Conservation (phyloP, 2,888 invertebrate species). For the Hedychridium roseum region DNA sequence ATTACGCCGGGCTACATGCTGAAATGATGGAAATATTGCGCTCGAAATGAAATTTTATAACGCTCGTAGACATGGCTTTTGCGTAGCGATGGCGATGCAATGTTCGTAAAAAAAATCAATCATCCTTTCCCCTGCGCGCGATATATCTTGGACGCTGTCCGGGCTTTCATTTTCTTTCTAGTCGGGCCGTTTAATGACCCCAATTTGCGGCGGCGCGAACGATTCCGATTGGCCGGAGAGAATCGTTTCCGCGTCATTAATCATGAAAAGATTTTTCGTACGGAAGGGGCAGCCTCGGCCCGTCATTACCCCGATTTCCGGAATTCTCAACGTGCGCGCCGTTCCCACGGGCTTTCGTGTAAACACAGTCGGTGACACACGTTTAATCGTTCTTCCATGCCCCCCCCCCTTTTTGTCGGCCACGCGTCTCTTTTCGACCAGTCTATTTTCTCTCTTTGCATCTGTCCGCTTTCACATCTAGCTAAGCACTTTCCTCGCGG, state of each 20-base stretch:
- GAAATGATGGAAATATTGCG: no score
- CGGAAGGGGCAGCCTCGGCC: slow-evolving; percentile 14
- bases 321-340: slow-evolving; percentile 30
- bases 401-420: slow-evolving; percentile 5
- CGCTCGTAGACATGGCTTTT: no score
- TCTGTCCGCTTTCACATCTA: background rate
- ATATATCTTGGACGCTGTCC: no score
- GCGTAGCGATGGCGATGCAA: no score
- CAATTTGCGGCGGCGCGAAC: no score
- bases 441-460: background rate
- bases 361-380: slow-evolving; percentile 18
- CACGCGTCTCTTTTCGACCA: background rate
- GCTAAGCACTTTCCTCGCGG: no score
- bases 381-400: slow-evolving; percentile 28
- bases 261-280: slow-evolving; percentile 41
- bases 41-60: no score
- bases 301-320: slow-evolving; percentile 37
- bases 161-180: background rate
- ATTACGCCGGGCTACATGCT: no score
- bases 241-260: slow-evolving; percentile 43
- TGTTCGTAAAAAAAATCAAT: no score
- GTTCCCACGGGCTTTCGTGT: slow-evolving; percentile 37
- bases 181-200: background rate
- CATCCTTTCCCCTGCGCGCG: no score
- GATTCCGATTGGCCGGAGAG: slow-evolving; percentile 1